Conservation (phyloP, 2,888 invertebrate genomes). For the Tetranychus piercei region DNA sequence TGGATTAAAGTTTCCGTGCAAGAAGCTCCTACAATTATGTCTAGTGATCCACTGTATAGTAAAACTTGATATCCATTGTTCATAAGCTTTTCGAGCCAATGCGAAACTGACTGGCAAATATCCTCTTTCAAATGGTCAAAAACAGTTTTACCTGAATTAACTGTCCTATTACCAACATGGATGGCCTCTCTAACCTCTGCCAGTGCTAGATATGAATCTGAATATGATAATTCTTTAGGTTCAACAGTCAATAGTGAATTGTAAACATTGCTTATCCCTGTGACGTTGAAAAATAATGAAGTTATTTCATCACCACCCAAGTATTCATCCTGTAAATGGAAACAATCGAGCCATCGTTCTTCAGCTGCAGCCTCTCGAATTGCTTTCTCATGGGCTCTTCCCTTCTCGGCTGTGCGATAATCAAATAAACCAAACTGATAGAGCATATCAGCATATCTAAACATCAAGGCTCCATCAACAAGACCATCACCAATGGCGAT, state of each 20-base stretch:
- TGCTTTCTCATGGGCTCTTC: not conserved
- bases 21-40: slow-evolving; percentile 73
- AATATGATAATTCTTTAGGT: slow-evolving; percentile 35
- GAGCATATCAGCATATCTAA: slow-evolving; percentile 34
- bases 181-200: slow-evolving; percentile 48
- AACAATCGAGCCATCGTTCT: not conserved
- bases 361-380: not conserved
- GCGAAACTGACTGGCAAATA: slow-evolving; percentile 58
- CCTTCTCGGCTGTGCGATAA: slow-evolving; percentile 17
- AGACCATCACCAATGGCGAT: slow-evolving; percentile 30
- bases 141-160: slow-evolving; percentile 42
- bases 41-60: slow-evolving; percentile 68
- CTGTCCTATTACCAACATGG: slow-evolving; percentile 62
- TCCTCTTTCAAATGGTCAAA: slow-evolving; percentile 52
- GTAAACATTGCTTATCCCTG: slow-evolving; percentile 56
- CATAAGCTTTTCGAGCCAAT: slow-evolving; percentile 31
- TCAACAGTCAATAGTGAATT: slow-evolving; percentile 45
- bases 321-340: not conserved
- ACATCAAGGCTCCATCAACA: slow-evolving; percentile 26
- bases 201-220: slow-evolving; percentile 45
- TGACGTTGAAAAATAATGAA: slow-evolving; percentile 44
- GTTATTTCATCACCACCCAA: not conserved
- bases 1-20: slow-evolving; percentile 57
- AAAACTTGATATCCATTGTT: slow-evolving; percentile 31
- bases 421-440: slow-evolving; percentile 31